Evolutionary conservation across 2,888 invertebrate genomes (phyloP), one percentile per base, ranked within the genome.

Genomic region (Drosophila testacea): DNA sequence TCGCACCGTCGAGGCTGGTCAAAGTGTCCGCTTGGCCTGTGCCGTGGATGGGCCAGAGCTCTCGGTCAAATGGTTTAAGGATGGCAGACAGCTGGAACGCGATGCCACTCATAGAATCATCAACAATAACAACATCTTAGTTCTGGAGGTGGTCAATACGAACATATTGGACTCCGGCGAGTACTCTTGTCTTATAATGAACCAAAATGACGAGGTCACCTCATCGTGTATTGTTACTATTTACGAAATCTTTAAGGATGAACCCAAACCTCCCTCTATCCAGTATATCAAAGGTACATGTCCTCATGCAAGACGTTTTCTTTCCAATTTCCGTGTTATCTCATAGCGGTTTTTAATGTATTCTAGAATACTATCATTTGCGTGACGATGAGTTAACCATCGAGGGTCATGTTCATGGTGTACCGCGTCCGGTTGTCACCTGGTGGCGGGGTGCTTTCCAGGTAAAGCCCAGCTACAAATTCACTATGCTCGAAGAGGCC

Each of bases 211-310:
- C 34, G 94, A 95, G 63, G 94, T 95, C 0, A 94, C 94, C 51
- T 95, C 96, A 6, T 94, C 95, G n/a, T 96, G 96, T 47, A 94
- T 94, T 79, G 93, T 97, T 22, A 95, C 95, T 88, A 95, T 97
- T 57, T 96, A 95, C 89, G 95, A 96, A 65, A 94, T 95, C 73
- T 95, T 95, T 83, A 92, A 96, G 91, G 94, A 95, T 22, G 94
- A 95, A 55, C 95, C 96, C 0, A 94, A 95, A 70, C 95, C 96
- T 16, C 96, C 96, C 22, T 95, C 95, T 13, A 96, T 97, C 90
- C 96, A 95, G 10, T 94, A 95, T 86, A 93, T 94, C n/a, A 94
- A 94, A 89, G 89, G 93, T 93, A 95, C 94, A 78, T 64, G 41
- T 16, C n/a, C 22, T 32, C 32, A 36, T 11, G 22, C 39, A n/a